These are phyloP conservation scores for Echinops telfairi DNA, from an alignment of 2,113 vertebrate genomes.

Conservation along the genomic window DNA sequence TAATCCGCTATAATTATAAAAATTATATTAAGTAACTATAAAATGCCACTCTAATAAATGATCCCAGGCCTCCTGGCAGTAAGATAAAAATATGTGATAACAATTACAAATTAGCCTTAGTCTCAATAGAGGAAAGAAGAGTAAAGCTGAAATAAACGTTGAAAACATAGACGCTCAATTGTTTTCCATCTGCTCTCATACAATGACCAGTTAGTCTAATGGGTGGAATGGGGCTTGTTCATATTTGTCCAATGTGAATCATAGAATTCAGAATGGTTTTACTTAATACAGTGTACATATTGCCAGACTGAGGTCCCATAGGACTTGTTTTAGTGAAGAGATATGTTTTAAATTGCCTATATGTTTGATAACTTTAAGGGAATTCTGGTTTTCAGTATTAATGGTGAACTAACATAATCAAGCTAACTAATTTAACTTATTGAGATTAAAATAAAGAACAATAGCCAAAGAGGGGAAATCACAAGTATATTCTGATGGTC, in stretches of 20 bases:
- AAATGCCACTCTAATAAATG: slow-evolving; percentile 12
- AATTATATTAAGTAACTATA: background rate
- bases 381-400: slow-evolving; percentile 41
- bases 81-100: slow-evolving; percentile 32
- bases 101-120: slow-evolving; percentile 47
- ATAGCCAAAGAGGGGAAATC: slow-evolving; percentile 46
- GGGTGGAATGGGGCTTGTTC: background rate
- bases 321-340: slow-evolving; percentile 45
- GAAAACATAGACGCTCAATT: slow-evolving; percentile 50
- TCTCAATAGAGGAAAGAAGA: background rate
- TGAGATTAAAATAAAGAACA: slow-evolving; percentile 43
- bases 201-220: slow-evolving; percentile 26
- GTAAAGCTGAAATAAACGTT: background rate
- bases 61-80: background rate
- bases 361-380: slow-evolving; percentile 14
- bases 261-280: slow-evolving; percentile 30
- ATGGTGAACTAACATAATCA: slow-evolving; percentile 23
- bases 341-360: slow-evolving; percentile 33
- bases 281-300: slow-evolving; percentile 7
- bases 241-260: slow-evolving; percentile 53
- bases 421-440: slow-evolving; percentile 49
- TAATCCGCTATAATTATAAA: slow-evolving; percentile 31
- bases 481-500: slow-evolving; percentile 38
- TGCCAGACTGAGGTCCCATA: background rate
- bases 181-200: slow-evolving; percentile 40